phyloP scores from a whole-genome alignment of 1,140 invertebrate species.

The Gryon sp. region DNA sequence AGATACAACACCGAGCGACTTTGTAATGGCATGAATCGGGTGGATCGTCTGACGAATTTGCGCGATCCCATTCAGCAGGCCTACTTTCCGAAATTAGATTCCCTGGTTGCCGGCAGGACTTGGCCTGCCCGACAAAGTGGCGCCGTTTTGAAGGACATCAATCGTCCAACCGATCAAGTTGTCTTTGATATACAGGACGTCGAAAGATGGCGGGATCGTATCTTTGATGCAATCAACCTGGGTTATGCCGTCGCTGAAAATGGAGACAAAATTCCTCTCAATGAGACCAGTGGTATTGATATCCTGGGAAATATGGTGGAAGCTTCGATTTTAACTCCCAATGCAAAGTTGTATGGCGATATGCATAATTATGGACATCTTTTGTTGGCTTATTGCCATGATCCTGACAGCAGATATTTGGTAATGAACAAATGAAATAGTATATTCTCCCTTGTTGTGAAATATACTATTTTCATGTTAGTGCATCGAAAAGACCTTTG shows the following conservation, averaged over 20 bases:
- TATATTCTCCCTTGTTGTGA: not conserved
- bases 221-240: conserved; percentile 86
- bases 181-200: conserved; percentile 84
- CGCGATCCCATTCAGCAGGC: conserved; percentile 83
- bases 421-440: too few relatives aligned
- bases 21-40: conserved; percentile 72
- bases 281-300: conserved; percentile 87
- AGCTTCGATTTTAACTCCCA: conserved; percentile 84
- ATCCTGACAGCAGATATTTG: conserved; percentile 86
- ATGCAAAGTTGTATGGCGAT: conserved; percentile 86
- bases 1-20: conserved; percentile 86
- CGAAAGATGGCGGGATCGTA: conserved; percentile 87
- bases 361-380: conserved; percentile 87
- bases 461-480: too few relatives aligned
- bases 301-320: conserved; percentile 90
- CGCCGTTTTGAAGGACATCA: conserved; percentile 82
- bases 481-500: too few relatives aligned
- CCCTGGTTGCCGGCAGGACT: conserved; percentile 82
- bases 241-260: conserved; percentile 80
- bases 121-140: conserved; percentile 83
- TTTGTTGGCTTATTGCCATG: conserved; percentile 85
- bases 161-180: conserved; percentile 84
- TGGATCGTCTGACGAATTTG: conserved; percentile 82
- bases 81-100: conserved; percentile 88
- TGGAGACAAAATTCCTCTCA: conserved; percentile 80